Conservation (phyloP, 2,113 vertebrate species). For the Antechinus flavipes region DNA sequence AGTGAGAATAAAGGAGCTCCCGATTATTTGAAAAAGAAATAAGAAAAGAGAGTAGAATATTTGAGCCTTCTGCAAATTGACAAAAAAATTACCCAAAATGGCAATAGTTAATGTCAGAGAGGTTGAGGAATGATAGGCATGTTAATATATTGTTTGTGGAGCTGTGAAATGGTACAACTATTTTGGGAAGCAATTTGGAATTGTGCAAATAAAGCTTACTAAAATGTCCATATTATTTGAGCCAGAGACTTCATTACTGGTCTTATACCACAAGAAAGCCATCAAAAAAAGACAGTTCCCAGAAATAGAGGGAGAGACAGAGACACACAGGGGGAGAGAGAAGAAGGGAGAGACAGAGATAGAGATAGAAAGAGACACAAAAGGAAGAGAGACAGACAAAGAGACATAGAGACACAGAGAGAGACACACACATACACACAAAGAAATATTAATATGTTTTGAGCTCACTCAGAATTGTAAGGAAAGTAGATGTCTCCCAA, state of each 20-base stretch:
- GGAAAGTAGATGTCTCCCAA: neutral
- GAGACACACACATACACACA: neutral
- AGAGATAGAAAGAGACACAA: no score
- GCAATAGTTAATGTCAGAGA: neutral
- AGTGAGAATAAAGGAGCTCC: neutral
- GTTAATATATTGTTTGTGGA: neutral
- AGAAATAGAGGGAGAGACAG: no score
- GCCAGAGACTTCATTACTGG: neutral
- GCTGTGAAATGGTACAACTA: neutral
- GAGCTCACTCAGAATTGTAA: neutral
- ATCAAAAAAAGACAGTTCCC: neutral
- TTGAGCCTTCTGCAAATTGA: neutral
- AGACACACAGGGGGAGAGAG: no score
- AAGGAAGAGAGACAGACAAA: no score
- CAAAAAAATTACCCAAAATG: neutral
- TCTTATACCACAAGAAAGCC: neutral
- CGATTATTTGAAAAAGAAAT: neutral
- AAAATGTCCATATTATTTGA: neutral
- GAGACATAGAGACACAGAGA: no score
- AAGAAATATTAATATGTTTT: neutral
- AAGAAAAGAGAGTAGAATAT: neutral
- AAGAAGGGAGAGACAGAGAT: no score
- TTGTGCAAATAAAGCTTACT: neutral
- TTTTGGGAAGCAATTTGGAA: neutral
- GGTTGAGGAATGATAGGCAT: neutral